Conservation (phyloP, 2,797 vertebrate species). For the Acrocephalus scirpaceus region DNA sequence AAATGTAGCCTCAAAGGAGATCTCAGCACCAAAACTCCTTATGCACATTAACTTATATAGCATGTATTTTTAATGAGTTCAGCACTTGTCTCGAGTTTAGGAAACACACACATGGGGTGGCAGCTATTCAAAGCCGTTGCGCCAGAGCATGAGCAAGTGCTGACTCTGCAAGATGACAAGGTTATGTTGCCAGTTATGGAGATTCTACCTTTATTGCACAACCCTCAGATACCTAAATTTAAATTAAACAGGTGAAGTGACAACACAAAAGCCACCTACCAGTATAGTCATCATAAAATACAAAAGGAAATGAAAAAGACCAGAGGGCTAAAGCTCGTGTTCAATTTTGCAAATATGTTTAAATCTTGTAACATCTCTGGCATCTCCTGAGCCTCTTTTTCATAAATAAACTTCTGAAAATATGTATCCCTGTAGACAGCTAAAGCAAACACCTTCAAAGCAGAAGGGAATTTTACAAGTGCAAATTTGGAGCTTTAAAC, state of each 20-base stretch:
- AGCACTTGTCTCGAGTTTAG: conserved; percentile 29
- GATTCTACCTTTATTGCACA: conserved; percentile 52
- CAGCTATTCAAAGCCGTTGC: conserved; percentile 40
- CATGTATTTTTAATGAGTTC: conserved; percentile 60
- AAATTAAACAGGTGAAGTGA: conserved; percentile 57
- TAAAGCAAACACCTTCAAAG: conserved; percentile 12
- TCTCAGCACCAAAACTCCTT: conserved; percentile 48
- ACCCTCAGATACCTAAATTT: conserved; percentile 51
- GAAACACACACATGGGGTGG: background rate
- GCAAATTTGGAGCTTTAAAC: background rate
- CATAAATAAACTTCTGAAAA: conserved; percentile 27
- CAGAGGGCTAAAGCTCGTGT: background rate
- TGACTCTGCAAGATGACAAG: conserved; percentile 40
- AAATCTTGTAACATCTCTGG: background rate
- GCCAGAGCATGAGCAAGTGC: conserved; percentile 2
- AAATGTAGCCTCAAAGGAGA: conserved; percentile 55
- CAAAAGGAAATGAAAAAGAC: conserved; percentile 26
- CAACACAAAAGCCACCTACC: conserved; percentile 55
- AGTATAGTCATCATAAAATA: conserved; percentile 3
- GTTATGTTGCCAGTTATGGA: conserved; percentile 57
- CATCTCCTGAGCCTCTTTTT: conserved; percentile 15
- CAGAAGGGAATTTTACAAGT: background rate
- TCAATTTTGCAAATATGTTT: conserved; percentile 4
- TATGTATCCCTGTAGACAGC: background rate
- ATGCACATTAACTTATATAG: conserved; percentile 31